Percentiles rank a stretch among this genome's conserved stretches.
These are phyloP conservation scores for Conus betulinus DNA, from an alignment of 1,140 invertebrate genomes.

Conservation along the genomic window DNA sequence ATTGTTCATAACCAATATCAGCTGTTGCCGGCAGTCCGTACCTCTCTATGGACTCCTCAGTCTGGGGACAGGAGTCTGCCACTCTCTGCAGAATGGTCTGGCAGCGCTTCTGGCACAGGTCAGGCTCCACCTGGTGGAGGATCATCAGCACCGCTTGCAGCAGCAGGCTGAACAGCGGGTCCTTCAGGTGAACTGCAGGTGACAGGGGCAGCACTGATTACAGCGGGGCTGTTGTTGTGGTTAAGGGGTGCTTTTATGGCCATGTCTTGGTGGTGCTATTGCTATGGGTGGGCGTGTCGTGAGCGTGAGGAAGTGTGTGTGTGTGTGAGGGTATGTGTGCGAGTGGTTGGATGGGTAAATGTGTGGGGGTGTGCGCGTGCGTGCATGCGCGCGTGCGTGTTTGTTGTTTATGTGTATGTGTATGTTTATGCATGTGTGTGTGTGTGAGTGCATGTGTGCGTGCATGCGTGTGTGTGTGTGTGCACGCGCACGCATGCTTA, in stretches of 20 bases:
- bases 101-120: constrained; percentile 47
- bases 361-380: too few relatives aligned
- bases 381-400: too few relatives aligned
- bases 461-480: background rate
- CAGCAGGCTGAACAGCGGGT: constrained; percentile 56
- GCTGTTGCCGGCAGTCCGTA: background rate
- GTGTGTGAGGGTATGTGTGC: too few relatives aligned
- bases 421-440: background rate
- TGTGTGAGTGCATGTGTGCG: background rate
- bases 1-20: too few relatives aligned
- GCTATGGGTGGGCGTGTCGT: too few relatives aligned
- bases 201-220: too few relatives aligned
- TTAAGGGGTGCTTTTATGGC: too few relatives aligned
- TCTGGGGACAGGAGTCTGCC: background rate
- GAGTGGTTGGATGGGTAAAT: too few relatives aligned
- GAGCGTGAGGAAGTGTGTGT: too few relatives aligned
- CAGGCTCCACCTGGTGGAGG: constrained; percentile 45
- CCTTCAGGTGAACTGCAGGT: constrained; percentile 51
- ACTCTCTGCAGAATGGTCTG: constrained; percentile 49
- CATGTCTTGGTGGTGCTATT: too few relatives aligned
- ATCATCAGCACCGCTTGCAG: constrained; percentile 66
- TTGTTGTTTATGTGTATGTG: too few relatives aligned
- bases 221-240: too few relatives aligned
- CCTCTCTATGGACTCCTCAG: background rate
- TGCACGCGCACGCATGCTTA: background rate